Percentiles rank a stretch among this genome's conserved stretches.
Conservation (phyloP, 2,888 invertebrate genomes). For the Ochropleura plecta region DNA sequence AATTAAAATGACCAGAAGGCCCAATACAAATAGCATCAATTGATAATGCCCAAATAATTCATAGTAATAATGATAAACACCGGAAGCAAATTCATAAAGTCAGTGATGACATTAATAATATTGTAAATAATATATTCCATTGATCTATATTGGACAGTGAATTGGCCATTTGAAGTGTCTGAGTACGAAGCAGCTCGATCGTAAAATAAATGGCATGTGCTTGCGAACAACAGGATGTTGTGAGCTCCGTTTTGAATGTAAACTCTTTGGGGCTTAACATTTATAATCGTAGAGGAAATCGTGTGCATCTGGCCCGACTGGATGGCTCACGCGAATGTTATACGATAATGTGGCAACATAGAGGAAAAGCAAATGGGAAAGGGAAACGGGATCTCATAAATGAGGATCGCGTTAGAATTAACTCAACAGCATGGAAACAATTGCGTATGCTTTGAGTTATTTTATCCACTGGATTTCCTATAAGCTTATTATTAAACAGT, state of each 20-base stretch:
- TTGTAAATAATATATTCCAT: slow-evolving; percentile 55
- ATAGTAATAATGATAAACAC: slow-evolving; percentile 6
- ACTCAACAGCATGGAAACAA: slow-evolving; percentile 68
- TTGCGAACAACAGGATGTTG: slow-evolving; percentile 82
- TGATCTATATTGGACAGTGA: slow-evolving; percentile 64
- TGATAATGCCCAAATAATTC: neutral
- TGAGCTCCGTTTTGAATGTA: slow-evolving; percentile 77
- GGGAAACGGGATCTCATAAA: slow-evolving; percentile 78
- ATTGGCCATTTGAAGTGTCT: slow-evolving; percentile 61
- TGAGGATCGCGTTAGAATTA: slow-evolving; percentile 71
- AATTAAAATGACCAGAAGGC: neutral
- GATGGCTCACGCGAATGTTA: slow-evolving; percentile 73
- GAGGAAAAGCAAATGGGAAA: slow-evolving; percentile 81
- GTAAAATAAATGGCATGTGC: slow-evolving; percentile 82
- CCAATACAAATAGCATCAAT: neutral
- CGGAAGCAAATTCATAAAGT: slow-evolving; percentile 41
- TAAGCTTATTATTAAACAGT: slow-evolving; percentile 7
- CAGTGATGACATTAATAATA: slow-evolving; percentile 18
- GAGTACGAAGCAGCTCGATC: slow-evolving; percentile 68
- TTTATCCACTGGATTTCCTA: slow-evolving; percentile 26
- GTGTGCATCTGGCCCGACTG: slow-evolving; percentile 80
- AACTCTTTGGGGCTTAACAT: slow-evolving; percentile 75
- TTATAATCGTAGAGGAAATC: slow-evolving; percentile 79
- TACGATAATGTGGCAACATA: slow-evolving; percentile 65
- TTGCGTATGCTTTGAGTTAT: slow-evolving; percentile 60